These are phyloP conservation scores for Euleptes europaea DNA, from an alignment of 2,113 vertebrate genomes.

Conservation along the genomic window DNA sequence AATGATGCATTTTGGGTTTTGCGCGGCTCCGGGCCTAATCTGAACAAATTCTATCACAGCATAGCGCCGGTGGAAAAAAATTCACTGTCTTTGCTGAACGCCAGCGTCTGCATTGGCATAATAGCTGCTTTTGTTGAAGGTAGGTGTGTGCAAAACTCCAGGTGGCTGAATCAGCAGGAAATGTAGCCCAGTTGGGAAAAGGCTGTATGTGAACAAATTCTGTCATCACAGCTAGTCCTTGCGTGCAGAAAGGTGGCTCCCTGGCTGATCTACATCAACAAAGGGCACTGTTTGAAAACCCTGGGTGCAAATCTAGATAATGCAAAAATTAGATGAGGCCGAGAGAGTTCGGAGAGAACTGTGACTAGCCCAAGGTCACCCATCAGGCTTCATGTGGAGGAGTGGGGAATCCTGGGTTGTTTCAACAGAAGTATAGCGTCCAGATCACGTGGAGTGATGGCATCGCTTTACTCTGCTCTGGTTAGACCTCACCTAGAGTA, in stretches of 20 bases:
- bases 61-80: background rate
- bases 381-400: too few species aligned
- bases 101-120: background rate
- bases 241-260: too few species aligned
- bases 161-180: slow-evolving; percentile 17
- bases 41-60: slow-evolving; percentile 29
- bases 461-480: too few species aligned
- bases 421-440: too few species aligned
- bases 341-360: too few species aligned
- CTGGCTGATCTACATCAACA: too few species aligned
- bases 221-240: background rate
- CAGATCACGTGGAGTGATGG: too few species aligned
- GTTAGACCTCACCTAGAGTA: too few species aligned
- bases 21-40: background rate
- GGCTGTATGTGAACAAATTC: background rate
- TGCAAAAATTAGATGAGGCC: too few species aligned
- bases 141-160: slow-evolving; percentile 1
- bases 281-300: background rate
- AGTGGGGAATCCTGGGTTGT: too few species aligned
- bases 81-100: background rate
- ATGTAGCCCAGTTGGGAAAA: background rate
- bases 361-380: too few species aligned
- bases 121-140: background rate
- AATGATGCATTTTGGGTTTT: slow-evolving; percentile 19
- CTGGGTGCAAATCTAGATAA: background rate